Evolutionary conservation across 2,888 invertebrate species (phyloP), one percentile per base, ranked within the genome.

Genomic region (Graphium colonna): DNA sequence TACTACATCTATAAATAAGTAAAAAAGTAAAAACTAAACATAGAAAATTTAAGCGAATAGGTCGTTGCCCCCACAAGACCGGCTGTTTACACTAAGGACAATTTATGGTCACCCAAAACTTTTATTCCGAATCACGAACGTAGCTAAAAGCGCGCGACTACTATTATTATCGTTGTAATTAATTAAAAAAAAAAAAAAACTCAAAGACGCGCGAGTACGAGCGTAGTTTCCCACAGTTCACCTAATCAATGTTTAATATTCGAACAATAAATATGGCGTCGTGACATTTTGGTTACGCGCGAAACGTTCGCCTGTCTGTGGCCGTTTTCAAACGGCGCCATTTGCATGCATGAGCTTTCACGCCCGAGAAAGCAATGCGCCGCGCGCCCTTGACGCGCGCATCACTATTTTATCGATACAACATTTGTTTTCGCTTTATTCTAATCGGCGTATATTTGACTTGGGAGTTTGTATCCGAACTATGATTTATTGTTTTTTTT

Each of bases 301-400:
- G 46, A 47, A 52, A 52, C 52, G 33, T 15, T 36, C 40, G 42
- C 46, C 38, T 48, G 43, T 48, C 43, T 53, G 43, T 43, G 33
- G 48, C 38, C 16, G 46, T 42, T 46, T 42, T 52, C 18, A 47
- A 43, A 47, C 16, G 17, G 41, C 47, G 42, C 47, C 52, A 53
- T 53, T 48, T 48, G 21, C 52, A 53, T 52, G 42, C 42, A 26
- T 47, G 51, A 51, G 51, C 47, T 53, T 53, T 53, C 52, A 43
- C 52, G 48, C 47, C 31, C 47, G 52, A 39, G 47, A 53, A 53
- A 53, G 48, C 18, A 17, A 48, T 38, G 49, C 31, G 40, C n/a
- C 16, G 38, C 39, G 50, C 42, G 48, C 52, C 52, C 52, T 53
- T 52, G 33, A 26, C 41, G 18, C 18, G 28, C 43, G 18, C 52